Evolutionary conservation across 2,797 vertebrate species (phyloP).

Genomic region (Danio tinwini): DNA sequence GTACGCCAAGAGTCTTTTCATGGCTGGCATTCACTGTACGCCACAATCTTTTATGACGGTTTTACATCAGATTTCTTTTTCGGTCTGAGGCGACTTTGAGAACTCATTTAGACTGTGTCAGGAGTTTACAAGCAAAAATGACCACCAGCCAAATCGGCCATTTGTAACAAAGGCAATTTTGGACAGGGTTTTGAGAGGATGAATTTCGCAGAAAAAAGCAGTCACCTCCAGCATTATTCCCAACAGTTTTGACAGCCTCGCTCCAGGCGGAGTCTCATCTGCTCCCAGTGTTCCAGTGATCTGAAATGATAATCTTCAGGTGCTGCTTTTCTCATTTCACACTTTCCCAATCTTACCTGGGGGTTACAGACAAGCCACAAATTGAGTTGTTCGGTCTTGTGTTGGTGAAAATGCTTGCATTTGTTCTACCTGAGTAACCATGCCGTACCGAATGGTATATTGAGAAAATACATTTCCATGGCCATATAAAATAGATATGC

Average conservation of each 20-base stretch:
- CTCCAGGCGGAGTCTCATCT: constrained; percentile 23
- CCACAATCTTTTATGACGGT: constrained; percentile 14
- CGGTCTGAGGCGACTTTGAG: background rate
- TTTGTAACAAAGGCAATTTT: constrained; percentile 40
- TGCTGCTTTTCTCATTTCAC: constrained; percentile 63
- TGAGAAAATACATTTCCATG: background rate
- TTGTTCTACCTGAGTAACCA: constrained; percentile 12
- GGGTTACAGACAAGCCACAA: constrained; percentile 45
- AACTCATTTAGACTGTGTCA: constrained; percentile 39
- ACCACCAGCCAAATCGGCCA: constrained; percentile 7
- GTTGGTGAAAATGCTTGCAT: constrained; percentile 22
- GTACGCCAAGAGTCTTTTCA: constrained; percentile 19
- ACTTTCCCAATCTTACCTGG: constrained; percentile 48
- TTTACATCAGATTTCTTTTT: constrained; percentile 23
- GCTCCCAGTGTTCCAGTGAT: constrained; percentile 37
- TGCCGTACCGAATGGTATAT: background rate
- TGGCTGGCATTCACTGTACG: constrained; percentile 19
- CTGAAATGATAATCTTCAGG: constrained; percentile 59
- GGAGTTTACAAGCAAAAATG: constrained; percentile 35
- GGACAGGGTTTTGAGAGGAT: constrained; percentile 12
- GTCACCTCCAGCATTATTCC: constrained; percentile 23
- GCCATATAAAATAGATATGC: background rate
- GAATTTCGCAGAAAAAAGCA: constrained; percentile 26
- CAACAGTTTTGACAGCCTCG: constrained; percentile 35
- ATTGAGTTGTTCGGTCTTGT: constrained; percentile 35